phyloP scores from a whole-genome alignment of 2,888 invertebrate species.

The Oithona nana region DNA sequence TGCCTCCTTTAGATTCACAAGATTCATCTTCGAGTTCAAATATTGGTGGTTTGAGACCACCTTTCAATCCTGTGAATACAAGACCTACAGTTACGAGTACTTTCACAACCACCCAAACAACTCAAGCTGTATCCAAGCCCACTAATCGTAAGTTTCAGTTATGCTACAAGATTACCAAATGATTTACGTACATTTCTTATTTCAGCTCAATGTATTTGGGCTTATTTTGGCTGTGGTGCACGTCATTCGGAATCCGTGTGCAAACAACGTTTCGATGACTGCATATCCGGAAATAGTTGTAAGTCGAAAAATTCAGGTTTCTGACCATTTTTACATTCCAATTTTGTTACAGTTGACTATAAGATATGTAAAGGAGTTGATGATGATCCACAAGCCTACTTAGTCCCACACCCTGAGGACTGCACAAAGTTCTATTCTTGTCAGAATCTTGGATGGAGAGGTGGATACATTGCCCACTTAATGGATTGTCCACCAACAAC shows the following conservation, averaged over 20 bases:
- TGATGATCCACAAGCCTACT: conserved; percentile 5
- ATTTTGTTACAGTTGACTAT: neutral
- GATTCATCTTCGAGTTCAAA: no score
- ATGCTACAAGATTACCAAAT: no score
- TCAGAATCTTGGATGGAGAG: neutral
- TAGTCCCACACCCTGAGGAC: conserved; percentile 14
- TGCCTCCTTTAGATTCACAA: no score
- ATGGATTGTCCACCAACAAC: conserved; percentile 16
- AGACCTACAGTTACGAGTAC: no score
- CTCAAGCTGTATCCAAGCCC: no score
- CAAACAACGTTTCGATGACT: neutral
- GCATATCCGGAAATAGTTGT: neutral
- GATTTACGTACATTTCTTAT: no score
- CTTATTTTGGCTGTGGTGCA: neutral
- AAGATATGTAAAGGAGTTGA: conserved; percentile 7
- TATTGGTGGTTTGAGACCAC: no score
- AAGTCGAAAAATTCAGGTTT: neutral
- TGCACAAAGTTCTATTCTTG: conserved; percentile 17
- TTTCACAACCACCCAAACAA: no score
- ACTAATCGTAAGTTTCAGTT: no score
- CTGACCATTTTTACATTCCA: no score
- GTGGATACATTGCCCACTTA: conserved; percentile 4
- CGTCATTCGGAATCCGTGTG: neutral
- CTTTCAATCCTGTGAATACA: no score
- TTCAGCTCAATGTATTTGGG: neutral